These are phyloP conservation scores for Tetramorium simillimum DNA, from an alignment of 1,140 invertebrate species.

Conservation along the genomic window DNA sequence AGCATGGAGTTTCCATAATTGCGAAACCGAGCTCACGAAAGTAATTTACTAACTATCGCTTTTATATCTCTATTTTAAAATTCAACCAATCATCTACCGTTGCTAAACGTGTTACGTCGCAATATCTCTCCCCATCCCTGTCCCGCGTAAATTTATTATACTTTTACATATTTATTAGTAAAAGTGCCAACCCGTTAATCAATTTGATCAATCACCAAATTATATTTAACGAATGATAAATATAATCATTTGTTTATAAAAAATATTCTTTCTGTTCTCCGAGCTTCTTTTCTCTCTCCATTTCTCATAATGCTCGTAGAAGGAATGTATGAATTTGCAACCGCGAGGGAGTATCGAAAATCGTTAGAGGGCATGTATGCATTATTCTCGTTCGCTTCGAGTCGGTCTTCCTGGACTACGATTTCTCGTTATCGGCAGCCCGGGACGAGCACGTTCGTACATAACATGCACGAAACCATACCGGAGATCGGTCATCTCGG, in stretches of 20 bases:
- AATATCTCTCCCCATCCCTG: not conserved
- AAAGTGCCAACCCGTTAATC: not conserved
- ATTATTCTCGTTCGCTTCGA: not conserved
- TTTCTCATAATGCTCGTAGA: not conserved
- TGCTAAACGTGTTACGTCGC: not conserved
- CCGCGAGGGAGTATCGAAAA: not conserved
- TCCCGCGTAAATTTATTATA: not conserved
- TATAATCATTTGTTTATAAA: not conserved
- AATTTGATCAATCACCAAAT: not conserved
- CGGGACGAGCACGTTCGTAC: not conserved
- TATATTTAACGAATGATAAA: too few relatives aligned
- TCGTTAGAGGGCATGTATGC: not conserved
- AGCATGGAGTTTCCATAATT: not conserved
- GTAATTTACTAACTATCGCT: slow-evolving; percentile 3
- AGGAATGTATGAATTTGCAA: not conserved
- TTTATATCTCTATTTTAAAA: not conserved
- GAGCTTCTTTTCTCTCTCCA: not conserved
- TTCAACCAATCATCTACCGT: not conserved
- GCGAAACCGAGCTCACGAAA: not conserved
- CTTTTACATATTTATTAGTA: slow-evolving; percentile 2
- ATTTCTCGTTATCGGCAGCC: slow-evolving; percentile 29
- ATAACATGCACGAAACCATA: slow-evolving; percentile 10
- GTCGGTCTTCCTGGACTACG: not conserved
- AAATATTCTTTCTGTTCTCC: not conserved
- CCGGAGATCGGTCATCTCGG: slow-evolving; percentile 14